phyloP scores from a whole-genome alignment of 2,888 invertebrate genomes.

The Drosophila buzzatii region DNA sequence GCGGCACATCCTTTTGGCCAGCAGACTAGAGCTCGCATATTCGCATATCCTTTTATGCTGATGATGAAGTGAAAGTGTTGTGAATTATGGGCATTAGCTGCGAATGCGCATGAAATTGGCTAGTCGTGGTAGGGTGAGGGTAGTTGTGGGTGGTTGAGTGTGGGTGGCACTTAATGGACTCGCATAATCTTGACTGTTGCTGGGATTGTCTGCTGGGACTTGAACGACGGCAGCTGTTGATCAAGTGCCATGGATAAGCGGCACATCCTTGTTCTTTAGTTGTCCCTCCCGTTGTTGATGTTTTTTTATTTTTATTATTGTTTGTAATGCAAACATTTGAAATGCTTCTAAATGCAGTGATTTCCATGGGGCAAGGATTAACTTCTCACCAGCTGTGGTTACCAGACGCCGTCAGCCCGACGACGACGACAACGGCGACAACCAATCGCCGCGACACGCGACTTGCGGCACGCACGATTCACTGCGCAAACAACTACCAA shows the following conservation, averaged over 20 bases:
- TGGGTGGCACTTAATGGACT: slow-evolving; percentile 28
- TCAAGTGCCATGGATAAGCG: slow-evolving; percentile 75
- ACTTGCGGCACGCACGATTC: slow-evolving; percentile 67
- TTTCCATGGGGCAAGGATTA: slow-evolving; percentile 69
- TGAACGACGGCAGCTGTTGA: slow-evolving; percentile 64
- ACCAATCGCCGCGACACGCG: slow-evolving; percentile 62
- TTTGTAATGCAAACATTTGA: slow-evolving; percentile 61
- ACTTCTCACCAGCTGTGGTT: slow-evolving; percentile 67
- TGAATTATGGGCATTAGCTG: slow-evolving; percentile 72
- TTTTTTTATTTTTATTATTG: slow-evolving; percentile 11
- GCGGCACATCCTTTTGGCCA: slow-evolving; percentile 49
- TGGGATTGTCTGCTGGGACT: slow-evolving; percentile 64
- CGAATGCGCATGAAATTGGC: slow-evolving; percentile 48
- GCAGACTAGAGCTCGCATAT: slow-evolving; percentile 34
- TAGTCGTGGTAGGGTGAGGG: neutral
- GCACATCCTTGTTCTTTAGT: slow-evolving; percentile 40
- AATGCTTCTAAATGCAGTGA: slow-evolving; percentile 45
- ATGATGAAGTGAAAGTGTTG: slow-evolving; percentile 79
- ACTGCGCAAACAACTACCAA: slow-evolving; percentile 57
- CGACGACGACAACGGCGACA: slow-evolving; percentile 10
- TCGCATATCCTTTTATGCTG: slow-evolving; percentile 50
- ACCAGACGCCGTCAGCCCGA: slow-evolving; percentile 32
- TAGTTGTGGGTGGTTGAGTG: neutral
- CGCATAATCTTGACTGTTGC: slow-evolving; percentile 32
- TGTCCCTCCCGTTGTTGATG: slow-evolving; percentile 11